phyloP scores from a whole-genome alignment of 2,797 vertebrate genomes.

The Gobio occitaniae region DNA sequence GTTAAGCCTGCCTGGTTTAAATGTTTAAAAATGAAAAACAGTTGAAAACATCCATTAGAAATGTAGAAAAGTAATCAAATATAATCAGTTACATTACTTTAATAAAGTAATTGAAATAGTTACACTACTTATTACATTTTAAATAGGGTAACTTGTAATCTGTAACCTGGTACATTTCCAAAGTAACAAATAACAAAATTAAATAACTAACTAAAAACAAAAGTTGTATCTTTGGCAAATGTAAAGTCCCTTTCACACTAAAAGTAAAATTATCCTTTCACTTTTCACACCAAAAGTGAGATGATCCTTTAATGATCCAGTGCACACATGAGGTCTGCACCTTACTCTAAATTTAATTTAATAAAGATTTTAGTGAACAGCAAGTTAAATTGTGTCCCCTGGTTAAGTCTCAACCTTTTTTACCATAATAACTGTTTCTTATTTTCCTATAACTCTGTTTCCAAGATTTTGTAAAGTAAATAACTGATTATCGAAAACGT shows the following conservation, averaged over 20 bases:
- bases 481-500: background rate
- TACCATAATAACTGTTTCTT: background rate
- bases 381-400: background rate
- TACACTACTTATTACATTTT: too few species aligned
- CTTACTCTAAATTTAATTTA: background rate
- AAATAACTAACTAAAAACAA: background rate
- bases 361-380: background rate
- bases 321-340: rapidly evolving
- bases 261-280: background rate
- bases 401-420: background rate
- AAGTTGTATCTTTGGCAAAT: background rate
- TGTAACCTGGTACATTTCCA: too few species aligned
- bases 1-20: too few species aligned
- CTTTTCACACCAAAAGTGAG: background rate
- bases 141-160: too few species aligned
- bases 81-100: too few species aligned
- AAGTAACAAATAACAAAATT: background rate
- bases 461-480: background rate
- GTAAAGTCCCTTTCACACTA: background rate
- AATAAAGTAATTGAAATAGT: too few species aligned
- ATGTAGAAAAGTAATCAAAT: too few species aligned
- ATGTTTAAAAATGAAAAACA: too few species aligned
- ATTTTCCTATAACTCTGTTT: background rate
- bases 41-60: too few species aligned
- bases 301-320: background rate